phyloP scores from a whole-genome alignment of 1,140 invertebrate genomes.

The Drosophila navojoa region DNA sequence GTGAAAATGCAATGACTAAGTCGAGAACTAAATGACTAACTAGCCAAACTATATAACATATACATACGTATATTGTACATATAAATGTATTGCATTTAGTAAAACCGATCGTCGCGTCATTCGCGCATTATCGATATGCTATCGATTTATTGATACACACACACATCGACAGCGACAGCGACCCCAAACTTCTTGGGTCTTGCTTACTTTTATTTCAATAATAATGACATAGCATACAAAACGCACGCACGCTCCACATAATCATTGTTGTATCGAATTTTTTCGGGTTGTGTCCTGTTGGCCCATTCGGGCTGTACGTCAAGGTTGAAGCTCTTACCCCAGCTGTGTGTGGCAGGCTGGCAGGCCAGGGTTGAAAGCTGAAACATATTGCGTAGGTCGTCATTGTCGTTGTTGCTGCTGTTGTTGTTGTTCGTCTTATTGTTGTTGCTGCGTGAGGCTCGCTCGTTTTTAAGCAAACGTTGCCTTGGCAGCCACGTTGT shows the following conservation, averaged over 20 bases:
- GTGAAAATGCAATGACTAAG: conserved; percentile 24
- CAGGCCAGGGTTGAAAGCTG: conserved; percentile 61
- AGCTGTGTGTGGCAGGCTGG: conserved; percentile 6
- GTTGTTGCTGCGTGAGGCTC: conserved; percentile 58
- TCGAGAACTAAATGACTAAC: not conserved
- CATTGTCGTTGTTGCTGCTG: conserved; percentile 27
- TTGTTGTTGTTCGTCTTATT: conserved; percentile 16
- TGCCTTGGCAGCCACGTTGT: conserved; percentile 60
- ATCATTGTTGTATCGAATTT: conserved; percentile 37
- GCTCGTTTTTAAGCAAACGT: conserved; percentile 54
- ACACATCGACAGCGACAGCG: not conserved
- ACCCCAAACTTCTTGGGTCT: not conserved
- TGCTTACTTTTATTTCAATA: conserved; percentile 39
- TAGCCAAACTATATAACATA: conserved; percentile 6
- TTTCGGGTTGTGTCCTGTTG: conserved; percentile 10
- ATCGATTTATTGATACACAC: conserved; percentile 33
- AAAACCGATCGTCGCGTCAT: conserved; percentile 35
- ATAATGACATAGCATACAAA: conserved; percentile 34
- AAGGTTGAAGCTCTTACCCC: conserved; percentile 40
- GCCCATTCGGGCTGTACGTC: conserved; percentile 28
- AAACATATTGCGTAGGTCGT: conserved; percentile 81
- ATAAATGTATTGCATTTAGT: conserved; percentile 14
- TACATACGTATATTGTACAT: conserved; percentile 4
- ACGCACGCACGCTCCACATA: conserved; percentile 42
- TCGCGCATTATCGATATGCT: conserved; percentile 30